These are phyloP conservation scores for Callyntrura sp. DNA, from an alignment of 2,888 invertebrate species.

Conservation along the genomic window DNA sequence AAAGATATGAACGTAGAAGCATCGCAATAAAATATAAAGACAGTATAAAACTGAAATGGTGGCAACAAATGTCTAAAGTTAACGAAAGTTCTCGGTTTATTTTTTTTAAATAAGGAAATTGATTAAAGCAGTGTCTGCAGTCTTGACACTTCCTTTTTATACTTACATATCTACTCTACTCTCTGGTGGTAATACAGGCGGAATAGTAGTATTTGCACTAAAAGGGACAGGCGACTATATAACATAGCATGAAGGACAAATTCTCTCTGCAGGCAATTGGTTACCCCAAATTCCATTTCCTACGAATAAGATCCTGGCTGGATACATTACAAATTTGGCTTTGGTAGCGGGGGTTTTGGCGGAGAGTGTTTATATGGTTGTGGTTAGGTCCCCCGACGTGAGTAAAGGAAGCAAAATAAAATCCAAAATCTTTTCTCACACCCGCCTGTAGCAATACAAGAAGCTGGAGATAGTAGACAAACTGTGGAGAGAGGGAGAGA, in stretches of 20 bases:
- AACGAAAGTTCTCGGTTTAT: too few relatives aligned
- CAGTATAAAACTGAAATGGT: too few relatives aligned
- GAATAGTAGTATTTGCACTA: neutral
- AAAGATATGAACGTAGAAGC: too few relatives aligned
- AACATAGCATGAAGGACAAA: neutral
- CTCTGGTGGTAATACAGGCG: too few relatives aligned
- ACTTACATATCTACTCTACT: too few relatives aligned
- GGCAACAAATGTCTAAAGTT: too few relatives aligned
- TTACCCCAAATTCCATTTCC: slow-evolving; percentile 59
- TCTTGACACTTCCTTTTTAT: too few relatives aligned
- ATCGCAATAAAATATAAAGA: too few relatives aligned
- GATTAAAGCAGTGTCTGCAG: too few relatives aligned
- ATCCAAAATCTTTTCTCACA: slow-evolving; percentile 52
- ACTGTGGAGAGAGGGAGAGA: neutral
- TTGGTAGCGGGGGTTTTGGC: slow-evolving; percentile 4
- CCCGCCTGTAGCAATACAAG: slow-evolving; percentile 40
- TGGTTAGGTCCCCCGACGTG: slow-evolving; percentile 25
- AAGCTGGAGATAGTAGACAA: neutral
- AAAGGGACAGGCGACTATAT: neutral
- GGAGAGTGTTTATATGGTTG: slow-evolving; percentile 6
- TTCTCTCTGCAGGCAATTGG: slow-evolving; percentile 47
- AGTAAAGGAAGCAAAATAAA: slow-evolving; percentile 37
- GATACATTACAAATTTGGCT: slow-evolving; percentile 38
- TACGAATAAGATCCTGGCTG: slow-evolving; percentile 23
- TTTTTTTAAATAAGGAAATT: too few relatives aligned